Percentiles rank a stretch among this genome's conserved stretches.
Evolutionary conservation across 2,797 vertebrate genomes (phyloP).

Genomic region (Bucorvus abyssinicus): DNA sequence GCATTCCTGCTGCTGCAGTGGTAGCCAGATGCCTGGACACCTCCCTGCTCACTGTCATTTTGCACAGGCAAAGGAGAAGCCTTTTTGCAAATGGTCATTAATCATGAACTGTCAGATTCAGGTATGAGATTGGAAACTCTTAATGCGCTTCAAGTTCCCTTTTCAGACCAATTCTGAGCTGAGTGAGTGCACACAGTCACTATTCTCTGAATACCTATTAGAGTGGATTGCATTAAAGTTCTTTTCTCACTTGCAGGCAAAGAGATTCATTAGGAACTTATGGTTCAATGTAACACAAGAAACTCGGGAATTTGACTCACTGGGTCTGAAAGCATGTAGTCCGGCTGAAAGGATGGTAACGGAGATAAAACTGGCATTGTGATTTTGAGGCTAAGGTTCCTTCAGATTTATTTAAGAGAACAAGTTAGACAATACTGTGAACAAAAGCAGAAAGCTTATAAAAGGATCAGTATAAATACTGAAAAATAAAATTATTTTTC

Average conservation of each 20-base stretch:
- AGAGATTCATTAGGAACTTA: constrained; percentile 2
- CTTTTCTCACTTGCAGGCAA: background rate
- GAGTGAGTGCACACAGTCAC: background rate
- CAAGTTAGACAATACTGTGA: constrained; percentile 32
- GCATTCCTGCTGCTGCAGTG: background rate
- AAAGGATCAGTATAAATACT: constrained; percentile 67
- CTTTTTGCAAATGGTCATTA: background rate
- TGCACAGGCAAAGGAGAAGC: background rate
- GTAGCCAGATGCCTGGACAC: background rate
- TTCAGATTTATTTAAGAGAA: constrained; percentile 63
- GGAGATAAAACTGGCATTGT: constrained; percentile 22
- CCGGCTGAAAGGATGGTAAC: background rate
- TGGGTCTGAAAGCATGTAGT: constrained; percentile 19
- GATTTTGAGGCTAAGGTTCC: constrained; percentile 35
- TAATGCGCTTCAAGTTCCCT: background rate
- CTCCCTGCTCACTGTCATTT: background rate
- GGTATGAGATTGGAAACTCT: background rate
- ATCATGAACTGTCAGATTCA: background rate
- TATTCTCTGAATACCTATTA: background rate
- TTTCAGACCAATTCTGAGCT: background rate
- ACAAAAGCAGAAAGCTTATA: constrained; percentile 48
- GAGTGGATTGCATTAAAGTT: background rate
- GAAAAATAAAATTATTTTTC: constrained; percentile 63
- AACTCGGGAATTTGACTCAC: constrained; percentile 22
- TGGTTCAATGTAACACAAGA: background rate